Percentiles rank a stretch among this genome's conserved stretches.
phyloP scores from a whole-genome alignment of 1,140 invertebrate species.

The Trachelipus rathkii region DNA sequence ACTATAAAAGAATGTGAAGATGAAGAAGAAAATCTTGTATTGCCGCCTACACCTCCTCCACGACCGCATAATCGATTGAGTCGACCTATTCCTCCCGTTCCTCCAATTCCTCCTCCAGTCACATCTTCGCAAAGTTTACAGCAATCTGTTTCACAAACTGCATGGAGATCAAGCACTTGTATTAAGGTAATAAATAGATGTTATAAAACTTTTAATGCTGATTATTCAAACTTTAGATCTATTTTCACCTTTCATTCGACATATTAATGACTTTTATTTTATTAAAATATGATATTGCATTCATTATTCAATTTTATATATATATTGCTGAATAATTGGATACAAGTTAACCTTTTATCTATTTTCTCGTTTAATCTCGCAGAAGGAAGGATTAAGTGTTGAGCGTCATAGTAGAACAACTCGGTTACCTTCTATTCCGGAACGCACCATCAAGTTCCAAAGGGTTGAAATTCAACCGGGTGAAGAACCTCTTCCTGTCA shows the following conservation, averaged over 20 bases:
- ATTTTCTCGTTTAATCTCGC: no score
- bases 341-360: no score
- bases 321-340: no score
- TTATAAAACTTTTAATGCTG: no score
- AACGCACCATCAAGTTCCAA: constrained; percentile 58
- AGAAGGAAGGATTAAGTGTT: constrained; percentile 12
- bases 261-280: no score
- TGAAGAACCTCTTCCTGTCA: constrained; percentile 49
- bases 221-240: no score
- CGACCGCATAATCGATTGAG: constrained; percentile 31
- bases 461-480: constrained; percentile 61
- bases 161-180: constrained; percentile 25
- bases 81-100: constrained; percentile 34
- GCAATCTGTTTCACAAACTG: constrained; percentile 1
- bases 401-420: constrained; percentile 63
- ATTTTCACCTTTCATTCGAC: no score
- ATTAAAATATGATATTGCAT: no score
- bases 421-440: constrained; percentile 74
- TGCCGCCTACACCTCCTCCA: constrained; percentile 32
- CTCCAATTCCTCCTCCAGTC: constrained; percentile 32
- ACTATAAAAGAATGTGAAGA: constrained; percentile 19
- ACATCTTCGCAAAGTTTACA: constrained; percentile 31
- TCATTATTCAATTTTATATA: no score
- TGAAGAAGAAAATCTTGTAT: constrained; percentile 1
- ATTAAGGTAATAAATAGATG: no score